Evolutionary conservation across 2,888 invertebrate genomes (phyloP).

Genomic region (Tachystola acroxantha): DNA sequence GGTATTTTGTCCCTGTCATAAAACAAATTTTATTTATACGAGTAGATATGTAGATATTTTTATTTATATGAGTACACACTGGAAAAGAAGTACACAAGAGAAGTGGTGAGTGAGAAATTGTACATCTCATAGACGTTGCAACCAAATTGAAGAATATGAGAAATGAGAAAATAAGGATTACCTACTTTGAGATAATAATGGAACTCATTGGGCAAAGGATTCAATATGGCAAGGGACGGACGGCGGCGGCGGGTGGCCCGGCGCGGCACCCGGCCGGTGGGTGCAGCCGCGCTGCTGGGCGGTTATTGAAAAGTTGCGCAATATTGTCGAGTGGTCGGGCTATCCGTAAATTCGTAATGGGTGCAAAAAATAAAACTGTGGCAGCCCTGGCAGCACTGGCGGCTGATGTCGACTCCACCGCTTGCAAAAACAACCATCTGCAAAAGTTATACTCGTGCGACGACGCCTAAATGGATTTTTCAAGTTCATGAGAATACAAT

Average conservation of each 20-base stretch:
- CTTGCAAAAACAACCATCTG: constrained; percentile 62
- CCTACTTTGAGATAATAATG: constrained; percentile 19
- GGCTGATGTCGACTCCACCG: constrained; percentile 33
- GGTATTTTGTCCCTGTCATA: constrained; percentile 83
- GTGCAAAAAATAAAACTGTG: constrained; percentile 69
- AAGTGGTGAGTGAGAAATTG: too few relatives aligned
- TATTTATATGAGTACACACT: too few relatives aligned
- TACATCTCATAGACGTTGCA: too few relatives aligned
- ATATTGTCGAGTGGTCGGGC: constrained; percentile 72
- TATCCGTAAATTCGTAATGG: constrained; percentile 75
- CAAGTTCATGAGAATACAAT: constrained; percentile 42
- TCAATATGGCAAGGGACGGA: constrained; percentile 62
- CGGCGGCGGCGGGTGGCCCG: constrained; percentile 20
- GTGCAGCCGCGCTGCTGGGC: too few relatives aligned
- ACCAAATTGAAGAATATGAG: constrained; percentile 18
- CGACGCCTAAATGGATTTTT: constrained; percentile 57
- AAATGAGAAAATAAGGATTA: constrained; percentile 21
- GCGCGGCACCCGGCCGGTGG: constrained; percentile 43
- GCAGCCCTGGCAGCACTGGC: constrained; percentile 10
- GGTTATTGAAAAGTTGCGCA: constrained; percentile 78
- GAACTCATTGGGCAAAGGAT: constrained; percentile 62
- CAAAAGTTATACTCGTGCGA: constrained; percentile 50
- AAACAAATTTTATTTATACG: constrained; percentile 11
- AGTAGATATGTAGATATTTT: too few relatives aligned
- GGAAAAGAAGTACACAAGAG: too few relatives aligned